These are phyloP conservation scores for Halisarca cf. caerulea DNA, from an alignment of 37 sponge, comb jelly and placozoan species.

Conservation along the genomic window DNA sequence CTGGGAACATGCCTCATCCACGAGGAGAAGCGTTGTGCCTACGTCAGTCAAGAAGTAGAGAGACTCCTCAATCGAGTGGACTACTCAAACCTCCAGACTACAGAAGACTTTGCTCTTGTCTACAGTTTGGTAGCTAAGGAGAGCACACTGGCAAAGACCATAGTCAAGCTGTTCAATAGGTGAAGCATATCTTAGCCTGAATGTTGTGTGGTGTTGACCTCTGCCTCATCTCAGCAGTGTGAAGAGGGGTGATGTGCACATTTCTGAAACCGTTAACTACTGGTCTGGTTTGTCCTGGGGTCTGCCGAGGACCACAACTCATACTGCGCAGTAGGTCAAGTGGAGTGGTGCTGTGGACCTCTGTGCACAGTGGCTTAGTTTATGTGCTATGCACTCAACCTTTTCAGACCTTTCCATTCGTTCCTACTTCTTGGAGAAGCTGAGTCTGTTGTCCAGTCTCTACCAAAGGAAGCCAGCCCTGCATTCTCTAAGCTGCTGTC, in stretches of 20 bases:
- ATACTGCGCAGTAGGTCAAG: too few relatives aligned
- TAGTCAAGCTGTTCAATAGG: neutral
- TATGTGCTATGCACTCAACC: too few relatives aligned
- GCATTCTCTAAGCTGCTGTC: conserved; percentile 12
- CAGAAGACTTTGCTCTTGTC: conserved; percentile 13
- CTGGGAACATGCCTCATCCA: conserved; percentile 8
- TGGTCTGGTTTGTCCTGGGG: conserved; percentile 46
- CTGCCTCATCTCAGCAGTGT: conserved; percentile 49
- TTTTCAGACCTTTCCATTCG: conserved; percentile 5
- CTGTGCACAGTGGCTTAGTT: too few relatives aligned
- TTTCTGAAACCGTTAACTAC: conserved; percentile 53
- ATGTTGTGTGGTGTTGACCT: too few relatives aligned
- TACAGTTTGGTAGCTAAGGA: conserved; percentile 14
- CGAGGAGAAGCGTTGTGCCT: conserved; percentile 12
- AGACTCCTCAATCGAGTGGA: conserved; percentile 2
- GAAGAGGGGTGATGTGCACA: conserved; percentile 28
- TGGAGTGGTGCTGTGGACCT: too few relatives aligned
- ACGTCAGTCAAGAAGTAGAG: conserved; percentile 17
- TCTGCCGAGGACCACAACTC: neutral
- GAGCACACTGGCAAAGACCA: neutral
- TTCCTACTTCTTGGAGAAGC: conserved; percentile 52
- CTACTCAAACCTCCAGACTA: neutral
- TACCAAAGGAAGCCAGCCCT: conserved; percentile 40
- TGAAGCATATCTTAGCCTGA: neutral
- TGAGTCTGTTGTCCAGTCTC: conserved; percentile 25